Evolutionary conservation across 1,140 invertebrate genomes (phyloP).

Genomic region (Paraescarpia echinospica): DNA sequence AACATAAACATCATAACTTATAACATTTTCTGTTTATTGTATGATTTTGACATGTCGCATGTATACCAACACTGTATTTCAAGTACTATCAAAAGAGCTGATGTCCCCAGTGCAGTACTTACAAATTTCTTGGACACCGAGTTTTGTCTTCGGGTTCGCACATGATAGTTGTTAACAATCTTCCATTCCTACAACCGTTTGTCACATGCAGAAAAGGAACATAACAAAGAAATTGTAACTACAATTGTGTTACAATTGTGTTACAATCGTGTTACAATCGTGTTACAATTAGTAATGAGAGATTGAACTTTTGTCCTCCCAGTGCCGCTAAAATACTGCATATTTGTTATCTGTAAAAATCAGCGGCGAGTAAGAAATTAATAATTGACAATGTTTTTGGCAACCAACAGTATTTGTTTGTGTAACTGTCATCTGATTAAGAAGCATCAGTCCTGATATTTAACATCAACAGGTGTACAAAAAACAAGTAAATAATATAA

Average conservation of each 20-base stretch:
- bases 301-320: not conserved
- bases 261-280: not conserved
- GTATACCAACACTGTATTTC: not conserved
- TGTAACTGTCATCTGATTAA: not conserved
- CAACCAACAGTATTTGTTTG: not conserved
- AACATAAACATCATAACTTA: too few species aligned
- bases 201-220: not conserved
- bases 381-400: not conserved
- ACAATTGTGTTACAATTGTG: not conserved
- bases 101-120: constrained; percentile 34
- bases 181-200: constrained; percentile 82
- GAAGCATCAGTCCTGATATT: not conserved
- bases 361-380: not conserved
- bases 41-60: too few species aligned
- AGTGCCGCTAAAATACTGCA: not conserved
- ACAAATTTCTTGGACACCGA: constrained; percentile 76
- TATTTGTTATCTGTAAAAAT: not conserved
- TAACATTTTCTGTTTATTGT: too few species aligned
- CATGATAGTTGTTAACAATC: constrained; percentile 89
- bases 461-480: not conserved
- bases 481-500: not conserved
- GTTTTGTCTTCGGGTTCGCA: constrained; percentile 86
- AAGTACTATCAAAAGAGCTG: not conserved
- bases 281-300: too few species aligned
- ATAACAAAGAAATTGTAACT: not conserved